A percentile compares a stretch with the other conserved stretches of the same genome.
These are phyloP conservation scores for Mus spretus DNA, from an alignment of 2,797 vertebrate species.

Conservation along the genomic window DNA sequence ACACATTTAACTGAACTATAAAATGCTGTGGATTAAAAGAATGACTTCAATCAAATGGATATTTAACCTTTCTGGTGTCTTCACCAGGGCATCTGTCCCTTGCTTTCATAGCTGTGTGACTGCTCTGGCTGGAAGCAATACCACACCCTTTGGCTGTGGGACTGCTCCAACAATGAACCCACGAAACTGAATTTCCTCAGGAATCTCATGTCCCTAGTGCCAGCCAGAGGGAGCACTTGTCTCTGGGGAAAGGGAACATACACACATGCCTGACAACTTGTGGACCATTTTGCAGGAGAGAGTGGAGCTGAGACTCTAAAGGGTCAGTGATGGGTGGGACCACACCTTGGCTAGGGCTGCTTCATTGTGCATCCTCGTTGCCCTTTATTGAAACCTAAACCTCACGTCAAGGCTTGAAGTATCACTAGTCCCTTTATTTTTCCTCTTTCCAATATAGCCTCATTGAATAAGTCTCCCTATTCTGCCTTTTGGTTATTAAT, in stretches of 20 bases:
- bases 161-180: not conserved
- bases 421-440: not conserved
- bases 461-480: not conserved
- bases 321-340: too few species aligned
- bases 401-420: not conserved
- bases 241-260: not conserved
- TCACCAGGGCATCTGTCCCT: not conserved
- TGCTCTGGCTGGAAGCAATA: not conserved
- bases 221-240: not conserved
- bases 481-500: not conserved
- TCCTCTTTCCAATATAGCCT: not conserved
- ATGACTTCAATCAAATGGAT: not conserved
- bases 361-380: not conserved
- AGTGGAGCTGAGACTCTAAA: not conserved
- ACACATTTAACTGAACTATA: not conserved
- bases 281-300: not conserved
- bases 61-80: not conserved
- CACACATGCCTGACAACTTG: not conserved
- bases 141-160: not conserved
- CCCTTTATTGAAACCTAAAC: not conserved
- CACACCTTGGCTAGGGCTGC: not conserved
- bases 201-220: not conserved
- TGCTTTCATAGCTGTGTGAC: not conserved
- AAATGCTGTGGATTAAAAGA: not conserved
- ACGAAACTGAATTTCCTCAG: not conserved